phyloP scores from a whole-genome alignment of 2,888 invertebrate species.

The Lasioglossum calceatum region DNA sequence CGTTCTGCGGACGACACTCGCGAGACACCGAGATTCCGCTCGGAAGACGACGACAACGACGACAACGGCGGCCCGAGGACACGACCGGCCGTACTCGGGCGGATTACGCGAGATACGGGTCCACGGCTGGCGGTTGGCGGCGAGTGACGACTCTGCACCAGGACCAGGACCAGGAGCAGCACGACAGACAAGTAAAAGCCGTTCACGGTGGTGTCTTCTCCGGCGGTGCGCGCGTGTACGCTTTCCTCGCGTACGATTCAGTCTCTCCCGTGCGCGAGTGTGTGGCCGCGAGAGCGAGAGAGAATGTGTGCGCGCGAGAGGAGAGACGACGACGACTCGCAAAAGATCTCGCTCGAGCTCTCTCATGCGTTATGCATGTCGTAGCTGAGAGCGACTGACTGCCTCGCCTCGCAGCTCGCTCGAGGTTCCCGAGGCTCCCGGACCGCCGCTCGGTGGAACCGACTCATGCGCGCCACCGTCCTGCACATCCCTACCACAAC shows the following conservation, averaged over 20 bases:
- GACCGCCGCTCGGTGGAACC: slow-evolving; percentile 72
- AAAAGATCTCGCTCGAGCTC: slow-evolving; percentile 81
- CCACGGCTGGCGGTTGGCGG: slow-evolving; percentile 7
- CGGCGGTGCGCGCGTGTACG: slow-evolving; percentile 58
- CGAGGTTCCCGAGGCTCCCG: slow-evolving; percentile 81
- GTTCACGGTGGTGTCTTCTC: slow-evolving; percentile 28
- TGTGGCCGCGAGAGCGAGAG: slow-evolving; percentile 43
- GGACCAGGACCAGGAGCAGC: slow-evolving; percentile 20
- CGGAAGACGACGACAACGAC: neutral
- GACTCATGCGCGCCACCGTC: slow-evolving; percentile 81
- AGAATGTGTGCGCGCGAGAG: slow-evolving; percentile 48
- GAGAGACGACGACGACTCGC: slow-evolving; percentile 59
- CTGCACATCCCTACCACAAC: slow-evolving; percentile 80
- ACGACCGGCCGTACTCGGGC: slow-evolving; percentile 7
- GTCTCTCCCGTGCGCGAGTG: slow-evolving; percentile 51
- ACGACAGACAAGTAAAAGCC: slow-evolving; percentile 59
- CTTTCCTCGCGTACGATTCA: slow-evolving; percentile 54
- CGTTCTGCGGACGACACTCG: slow-evolving; percentile 69
- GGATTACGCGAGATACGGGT: slow-evolving; percentile 21
- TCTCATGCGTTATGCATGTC: slow-evolving; percentile 88
- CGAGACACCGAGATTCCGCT: slow-evolving; percentile 31
- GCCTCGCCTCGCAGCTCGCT: slow-evolving; percentile 83
- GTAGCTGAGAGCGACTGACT: slow-evolving; percentile 86
- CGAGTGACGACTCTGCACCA: slow-evolving; percentile 52
- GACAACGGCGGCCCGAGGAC: neutral